Conservation (phyloP, 64 coral and sea anemone genomes). For the Stichodactyla helianthus region DNA sequence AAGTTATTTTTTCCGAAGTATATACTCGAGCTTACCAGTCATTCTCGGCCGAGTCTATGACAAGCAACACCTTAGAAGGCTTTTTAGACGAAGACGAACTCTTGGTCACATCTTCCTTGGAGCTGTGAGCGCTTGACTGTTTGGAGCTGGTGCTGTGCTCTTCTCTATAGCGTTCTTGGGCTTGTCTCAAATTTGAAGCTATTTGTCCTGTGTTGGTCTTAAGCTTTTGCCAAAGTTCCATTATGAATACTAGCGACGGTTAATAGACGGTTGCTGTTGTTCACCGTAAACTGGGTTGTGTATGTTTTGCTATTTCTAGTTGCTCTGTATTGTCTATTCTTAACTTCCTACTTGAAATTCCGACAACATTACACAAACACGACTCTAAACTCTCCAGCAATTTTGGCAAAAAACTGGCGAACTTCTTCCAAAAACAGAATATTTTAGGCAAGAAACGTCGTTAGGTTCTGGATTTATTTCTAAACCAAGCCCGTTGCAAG, state of each 20-base stretch:
- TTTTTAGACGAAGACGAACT: conserved; percentile 61
- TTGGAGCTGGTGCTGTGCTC: conserved; percentile 6
- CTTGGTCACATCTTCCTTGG: conserved; percentile 48
- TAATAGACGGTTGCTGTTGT: background rate
- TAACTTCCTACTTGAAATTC: background rate
- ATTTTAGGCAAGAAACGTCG: background rate
- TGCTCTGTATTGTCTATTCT: background rate
- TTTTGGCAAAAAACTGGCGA: background rate
- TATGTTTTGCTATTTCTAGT: background rate
- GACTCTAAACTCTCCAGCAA: background rate
- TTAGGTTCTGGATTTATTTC: background rate
- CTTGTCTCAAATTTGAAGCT: conserved; percentile 9
- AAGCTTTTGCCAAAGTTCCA: conserved; percentile 64
- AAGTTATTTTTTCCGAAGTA: background rate
- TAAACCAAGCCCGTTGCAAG: background rate
- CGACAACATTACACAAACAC: background rate
- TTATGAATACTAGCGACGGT: background rate
- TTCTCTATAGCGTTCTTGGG: conserved; percentile 17
- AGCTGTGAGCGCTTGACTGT: conserved; percentile 23
- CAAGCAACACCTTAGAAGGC: conserved; percentile 72
- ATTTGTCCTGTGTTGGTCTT: conserved; percentile 38
- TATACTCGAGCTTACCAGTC: conserved; percentile 60
- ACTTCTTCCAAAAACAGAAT: background rate
- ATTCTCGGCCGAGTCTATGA: conserved; percentile 80
- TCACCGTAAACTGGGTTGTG: background rate